Evolutionary conservation across 2,888 invertebrate species (phyloP).

Genomic region (Beris chalybata): DNA sequence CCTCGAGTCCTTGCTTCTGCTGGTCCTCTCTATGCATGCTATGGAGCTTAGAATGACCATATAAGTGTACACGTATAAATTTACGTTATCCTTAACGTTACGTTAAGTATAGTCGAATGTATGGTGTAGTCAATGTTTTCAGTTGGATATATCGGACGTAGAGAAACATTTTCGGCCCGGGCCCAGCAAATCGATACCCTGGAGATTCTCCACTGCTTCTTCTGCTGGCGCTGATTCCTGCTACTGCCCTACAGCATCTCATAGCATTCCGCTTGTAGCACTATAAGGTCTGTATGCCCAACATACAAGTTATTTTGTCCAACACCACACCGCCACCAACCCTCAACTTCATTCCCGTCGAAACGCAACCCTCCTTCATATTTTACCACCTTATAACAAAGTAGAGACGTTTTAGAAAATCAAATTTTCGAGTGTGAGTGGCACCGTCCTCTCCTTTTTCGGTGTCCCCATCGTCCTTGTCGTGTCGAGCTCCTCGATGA

Average conservation of each 20-base stretch:
- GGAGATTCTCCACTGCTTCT: conserved; percentile 41
- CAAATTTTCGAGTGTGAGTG: conserved; percentile 35
- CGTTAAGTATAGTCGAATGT: conserved; percentile 34
- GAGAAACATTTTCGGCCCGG: conserved; percentile 40
- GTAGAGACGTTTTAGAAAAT: conserved; percentile 37
- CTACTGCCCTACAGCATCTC: conserved; percentile 13
- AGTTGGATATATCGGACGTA: conserved; percentile 35
- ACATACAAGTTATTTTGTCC: conserved; percentile 30
- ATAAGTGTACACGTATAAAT: conserved; percentile 33
- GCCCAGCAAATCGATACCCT: conserved; percentile 43
- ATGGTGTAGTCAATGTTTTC: conserved; percentile 21
- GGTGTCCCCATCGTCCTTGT: too few species aligned
- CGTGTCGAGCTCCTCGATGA: too few species aligned
- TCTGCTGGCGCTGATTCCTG: conserved; percentile 4
- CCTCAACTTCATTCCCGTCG: background rate
- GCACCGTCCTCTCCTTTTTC: conserved; percentile 11
- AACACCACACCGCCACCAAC: conserved; percentile 7
- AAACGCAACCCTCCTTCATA: conserved; percentile 13
- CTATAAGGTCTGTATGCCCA: conserved; percentile 5
- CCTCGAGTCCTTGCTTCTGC: conserved; percentile 2
- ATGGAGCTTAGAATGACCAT: conserved; percentile 5
- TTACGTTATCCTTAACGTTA: conserved; percentile 24
- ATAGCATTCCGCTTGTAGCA: background rate
- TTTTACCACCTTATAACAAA: conserved; percentile 14
- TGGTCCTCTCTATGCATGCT: too few species aligned